Conservation (phyloP, 2,797 vertebrate species). For the Sebastes trivittatus region DNA sequence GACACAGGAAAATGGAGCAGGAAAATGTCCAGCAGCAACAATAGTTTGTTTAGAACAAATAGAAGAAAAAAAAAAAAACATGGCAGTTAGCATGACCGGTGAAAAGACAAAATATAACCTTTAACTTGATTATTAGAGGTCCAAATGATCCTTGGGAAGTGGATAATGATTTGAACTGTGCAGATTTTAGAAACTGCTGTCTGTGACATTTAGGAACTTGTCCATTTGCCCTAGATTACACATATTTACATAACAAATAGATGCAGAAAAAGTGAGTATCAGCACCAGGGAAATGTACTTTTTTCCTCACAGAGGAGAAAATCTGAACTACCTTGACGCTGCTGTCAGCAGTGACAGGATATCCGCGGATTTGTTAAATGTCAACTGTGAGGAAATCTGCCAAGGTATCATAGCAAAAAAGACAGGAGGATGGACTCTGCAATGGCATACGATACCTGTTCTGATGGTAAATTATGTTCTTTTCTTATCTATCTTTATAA, state of each 20-base stretch:
- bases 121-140: not conserved
- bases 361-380: conserved; percentile 28
- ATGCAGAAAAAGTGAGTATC: conserved; percentile 9
- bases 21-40: not conserved
- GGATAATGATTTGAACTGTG: not conserved
- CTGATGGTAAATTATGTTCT: not conserved
- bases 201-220: conserved; percentile 40
- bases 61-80: not conserved
- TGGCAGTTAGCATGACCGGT: not conserved
- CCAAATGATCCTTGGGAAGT: not conserved
- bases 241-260: conserved; percentile 24
- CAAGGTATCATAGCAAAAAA: not conserved
- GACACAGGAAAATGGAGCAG: not conserved
- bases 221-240: not conserved
- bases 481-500: not conserved
- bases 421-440: not conserved
- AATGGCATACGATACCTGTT: conserved; percentile 2
- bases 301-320: not conserved
- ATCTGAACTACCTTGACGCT: not conserved
- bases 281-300: conserved; percentile 7
- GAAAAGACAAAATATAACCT: not conserved
- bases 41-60: not conserved
- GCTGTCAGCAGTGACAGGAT: conserved; percentile 21
- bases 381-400: conserved; percentile 29
- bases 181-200: not conserved